Conservation (phyloP, 2,797 vertebrate species). For the Cossypha caffra region DNA sequence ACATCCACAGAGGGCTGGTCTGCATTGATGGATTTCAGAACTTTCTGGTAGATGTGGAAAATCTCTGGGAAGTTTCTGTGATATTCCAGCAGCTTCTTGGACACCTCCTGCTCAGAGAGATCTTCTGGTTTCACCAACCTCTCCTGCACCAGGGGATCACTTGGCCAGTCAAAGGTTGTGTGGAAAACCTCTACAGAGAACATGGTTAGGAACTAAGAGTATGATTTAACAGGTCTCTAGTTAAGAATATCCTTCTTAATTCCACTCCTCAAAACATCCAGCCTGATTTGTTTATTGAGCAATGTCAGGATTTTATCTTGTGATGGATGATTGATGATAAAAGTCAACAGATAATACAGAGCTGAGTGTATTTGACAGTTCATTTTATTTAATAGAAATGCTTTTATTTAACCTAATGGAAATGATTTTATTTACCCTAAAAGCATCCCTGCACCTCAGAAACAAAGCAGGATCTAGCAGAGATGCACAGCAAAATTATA, state of each 20-base stretch:
- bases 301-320: background rate
- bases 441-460: background rate
- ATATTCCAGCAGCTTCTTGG: conserved; percentile 74
- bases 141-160: conserved; percentile 51
- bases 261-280: background rate
- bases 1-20: conserved; percentile 88
- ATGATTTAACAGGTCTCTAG: background rate
- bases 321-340: background rate
- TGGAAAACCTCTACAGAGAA: conserved; percentile 83
- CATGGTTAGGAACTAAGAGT: background rate
- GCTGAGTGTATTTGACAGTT: background rate
- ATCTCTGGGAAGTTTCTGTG: conserved; percentile 79
- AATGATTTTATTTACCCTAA: background rate
- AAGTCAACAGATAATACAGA: background rate
- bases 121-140: conserved; percentile 71
- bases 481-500: background rate
- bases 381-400: background rate
- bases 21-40: conserved; percentile 79
- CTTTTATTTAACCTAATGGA: background rate
- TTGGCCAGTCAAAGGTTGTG: conserved; percentile 83
- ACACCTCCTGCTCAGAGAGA: conserved; percentile 68
- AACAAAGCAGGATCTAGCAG: background rate
- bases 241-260: background rate
- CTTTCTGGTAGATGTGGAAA: conserved; percentile 76
- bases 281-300: background rate